Base-by-base conservation (phyloP, 2,113 vertebrate species). In the Neotoma lepida region DNA sequence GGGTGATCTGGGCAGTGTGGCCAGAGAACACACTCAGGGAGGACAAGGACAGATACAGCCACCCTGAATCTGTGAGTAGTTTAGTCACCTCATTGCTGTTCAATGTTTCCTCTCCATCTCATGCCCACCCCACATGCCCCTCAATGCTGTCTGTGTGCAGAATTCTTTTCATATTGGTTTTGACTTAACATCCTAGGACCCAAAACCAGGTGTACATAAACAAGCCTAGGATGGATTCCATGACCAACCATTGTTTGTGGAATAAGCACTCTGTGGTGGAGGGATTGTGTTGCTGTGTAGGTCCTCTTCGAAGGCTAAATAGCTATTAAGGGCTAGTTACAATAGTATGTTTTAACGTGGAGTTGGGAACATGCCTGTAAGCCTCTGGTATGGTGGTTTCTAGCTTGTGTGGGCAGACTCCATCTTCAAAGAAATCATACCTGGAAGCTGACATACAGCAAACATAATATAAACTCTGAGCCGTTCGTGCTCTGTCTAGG, bases 361-460 rank as follows among this genome's bases (percentile, higher is more conserved):
- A 58, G 7, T 28, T 71, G n/a, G 68, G 84, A 56, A 74, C 17
- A n/a, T 20, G 9, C 81, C 58, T 49, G 3, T 33, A 2, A 46
- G 9, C 63, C 70, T 73, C 20, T 10, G 54, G 74, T 35, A 35
- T 17, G 26, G 44, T 41, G 28, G 30, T 41, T 90, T 66, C 82
- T 70, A 66, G 58, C 74, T 66, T 87, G 78, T 46, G 82, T 94
- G 44, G 35, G 84, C 93, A 24, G 64, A 26, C 0, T 0, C 17
- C 90, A 71, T 77, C 20, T 39, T 93, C 54, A 91, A 90, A 86
- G 49, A 61, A 88, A 88, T 71, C 77, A 35, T 58, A n/a, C 33
- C 35, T 81, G 66, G 66, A 86, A 81, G 73, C 1, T 9, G 41
- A 63, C 9, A 41, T 0, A 6, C 18, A 41, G 61, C 39, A 7